Percentiles rank a stretch among this genome's conserved stretches.
Evolutionary conservation across 1,140 invertebrate species (phyloP).

Genomic region (Micrasema minimum): DNA sequence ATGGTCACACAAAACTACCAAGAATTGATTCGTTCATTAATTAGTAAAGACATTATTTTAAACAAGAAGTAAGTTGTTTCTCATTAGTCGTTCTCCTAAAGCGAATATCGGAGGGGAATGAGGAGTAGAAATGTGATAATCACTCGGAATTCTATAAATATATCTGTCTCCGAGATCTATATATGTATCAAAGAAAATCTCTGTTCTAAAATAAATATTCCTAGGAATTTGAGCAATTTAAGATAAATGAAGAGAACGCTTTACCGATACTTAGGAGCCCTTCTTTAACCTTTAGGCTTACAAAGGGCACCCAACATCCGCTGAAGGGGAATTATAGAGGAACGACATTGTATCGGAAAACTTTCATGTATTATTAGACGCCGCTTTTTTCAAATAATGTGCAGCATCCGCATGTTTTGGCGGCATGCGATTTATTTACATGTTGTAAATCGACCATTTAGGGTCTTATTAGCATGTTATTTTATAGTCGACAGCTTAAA

Average conservation of each 20-base stretch:
- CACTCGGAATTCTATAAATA: slow-evolving; percentile 16
- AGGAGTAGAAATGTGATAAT: slow-evolving; percentile 30
- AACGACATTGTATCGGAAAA: not conserved
- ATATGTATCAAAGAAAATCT: slow-evolving; percentile 35
- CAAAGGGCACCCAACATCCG: slow-evolving; percentile 17
- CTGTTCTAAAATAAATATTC: slow-evolving; percentile 36
- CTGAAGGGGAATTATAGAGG: not conserved
- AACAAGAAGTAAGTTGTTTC: too few relatives aligned
- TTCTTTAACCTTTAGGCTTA: slow-evolving; percentile 16
- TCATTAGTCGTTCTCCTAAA: not conserved
- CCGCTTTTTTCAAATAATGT: too few relatives aligned
- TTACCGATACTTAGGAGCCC: slow-evolving; percentile 11
- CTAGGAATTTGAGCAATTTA: slow-evolving; percentile 32
- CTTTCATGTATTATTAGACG: not conserved
- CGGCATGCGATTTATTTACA: too few relatives aligned
- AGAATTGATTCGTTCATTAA: too few relatives aligned
- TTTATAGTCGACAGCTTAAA: too few relatives aligned
- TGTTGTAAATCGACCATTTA: too few relatives aligned
- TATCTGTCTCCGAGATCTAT: slow-evolving; percentile 16
- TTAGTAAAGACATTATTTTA: too few relatives aligned
- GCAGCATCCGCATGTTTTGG: too few relatives aligned
- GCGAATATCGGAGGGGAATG: slow-evolving; percentile 1
- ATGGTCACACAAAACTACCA: too few relatives aligned
- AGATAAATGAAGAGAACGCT: slow-evolving; percentile 31
- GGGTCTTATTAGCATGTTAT: too few relatives aligned